phyloP scores from a whole-genome alignment of 2,888 invertebrate genomes.

The Lysandra bellargus region DNA sequence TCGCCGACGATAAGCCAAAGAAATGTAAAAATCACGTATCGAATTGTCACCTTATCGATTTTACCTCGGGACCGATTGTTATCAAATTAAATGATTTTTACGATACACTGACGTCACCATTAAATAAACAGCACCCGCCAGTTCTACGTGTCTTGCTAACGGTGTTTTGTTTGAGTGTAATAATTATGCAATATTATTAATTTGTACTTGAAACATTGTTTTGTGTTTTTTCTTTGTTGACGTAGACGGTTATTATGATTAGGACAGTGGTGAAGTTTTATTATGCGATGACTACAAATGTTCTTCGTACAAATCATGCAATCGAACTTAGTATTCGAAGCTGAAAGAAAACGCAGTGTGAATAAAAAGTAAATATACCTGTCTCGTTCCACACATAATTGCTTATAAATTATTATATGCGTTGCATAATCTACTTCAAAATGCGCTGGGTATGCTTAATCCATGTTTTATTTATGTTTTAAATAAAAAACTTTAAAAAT shows the following conservation, averaged over 20 bases:
- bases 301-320: slow-evolving; percentile 60
- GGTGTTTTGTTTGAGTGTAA: slow-evolving; percentile 15
- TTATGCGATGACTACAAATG: slow-evolving; percentile 55
- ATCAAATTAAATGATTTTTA: slow-evolving; percentile 16
- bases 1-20: not conserved
- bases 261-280: slow-evolving; percentile 50
- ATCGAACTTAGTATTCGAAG: slow-evolving; percentile 58
- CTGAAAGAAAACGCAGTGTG: slow-evolving; percentile 58
- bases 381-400: slow-evolving; percentile 46
- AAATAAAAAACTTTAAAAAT: not conserved
- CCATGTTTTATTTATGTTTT: not conserved
- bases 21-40: slow-evolving; percentile 19
- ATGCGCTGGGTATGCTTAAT: not conserved
- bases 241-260: slow-evolving; percentile 41
- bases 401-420: slow-evolving; percentile 39
- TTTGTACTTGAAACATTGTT: slow-evolving; percentile 25
- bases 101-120: slow-evolving; percentile 11
- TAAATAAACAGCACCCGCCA: slow-evolving; percentile 23
- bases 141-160: slow-evolving; percentile 29
- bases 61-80: slow-evolving; percentile 22
- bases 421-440: slow-evolving; percentile 11
- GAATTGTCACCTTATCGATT: slow-evolving; percentile 26
- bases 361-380: slow-evolving; percentile 60
- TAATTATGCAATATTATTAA: slow-evolving; percentile 29
- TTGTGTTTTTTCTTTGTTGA: slow-evolving; percentile 5